These are phyloP conservation scores for Chydorus sphaericus DNA, from an alignment of 2,888 invertebrate species.

Conservation along the genomic window DNA sequence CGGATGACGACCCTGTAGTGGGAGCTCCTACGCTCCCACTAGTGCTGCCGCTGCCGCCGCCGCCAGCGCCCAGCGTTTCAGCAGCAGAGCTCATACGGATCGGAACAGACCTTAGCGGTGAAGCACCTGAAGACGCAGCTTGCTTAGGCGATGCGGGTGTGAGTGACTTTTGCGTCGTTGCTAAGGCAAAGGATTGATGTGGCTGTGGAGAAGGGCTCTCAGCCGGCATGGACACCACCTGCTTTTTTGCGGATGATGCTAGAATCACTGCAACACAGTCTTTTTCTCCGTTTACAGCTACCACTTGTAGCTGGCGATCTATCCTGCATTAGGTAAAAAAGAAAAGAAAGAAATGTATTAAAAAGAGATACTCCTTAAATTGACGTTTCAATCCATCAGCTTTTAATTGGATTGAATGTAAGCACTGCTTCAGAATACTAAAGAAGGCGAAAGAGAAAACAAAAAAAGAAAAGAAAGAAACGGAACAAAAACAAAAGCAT, in stretches of 20 bases:
- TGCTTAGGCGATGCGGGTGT: not conserved
- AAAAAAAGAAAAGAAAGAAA: not conserved
- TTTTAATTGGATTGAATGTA: not conserved
- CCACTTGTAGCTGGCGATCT: too few species aligned
- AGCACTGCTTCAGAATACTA: not conserved
- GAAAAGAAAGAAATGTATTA: too few species aligned
- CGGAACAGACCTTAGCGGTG: not conserved
- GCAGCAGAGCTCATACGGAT: constrained; percentile 5
- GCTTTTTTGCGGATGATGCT: not conserved
- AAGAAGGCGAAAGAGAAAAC: not conserved
- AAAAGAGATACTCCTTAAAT: not conserved
- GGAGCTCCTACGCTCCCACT: not conserved
- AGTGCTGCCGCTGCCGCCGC: constrained; percentile 7
- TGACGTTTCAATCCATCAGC: too few species aligned
- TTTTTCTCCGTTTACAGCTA: too few species aligned
- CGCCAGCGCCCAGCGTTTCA: constrained; percentile 3
- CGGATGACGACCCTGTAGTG: too few species aligned
- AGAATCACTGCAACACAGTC: not conserved
- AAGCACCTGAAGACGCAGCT: not conserved
- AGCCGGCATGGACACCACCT: not conserved
- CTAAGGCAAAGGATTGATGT: not conserved
- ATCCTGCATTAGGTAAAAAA: too few species aligned
- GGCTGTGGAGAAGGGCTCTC: not conserved
- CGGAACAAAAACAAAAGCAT: not conserved
- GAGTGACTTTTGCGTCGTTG: too few species aligned